These are phyloP conservation scores for Dynastes hyllus DNA, from an alignment of 2,888 invertebrate genomes.

Conservation along the genomic window DNA sequence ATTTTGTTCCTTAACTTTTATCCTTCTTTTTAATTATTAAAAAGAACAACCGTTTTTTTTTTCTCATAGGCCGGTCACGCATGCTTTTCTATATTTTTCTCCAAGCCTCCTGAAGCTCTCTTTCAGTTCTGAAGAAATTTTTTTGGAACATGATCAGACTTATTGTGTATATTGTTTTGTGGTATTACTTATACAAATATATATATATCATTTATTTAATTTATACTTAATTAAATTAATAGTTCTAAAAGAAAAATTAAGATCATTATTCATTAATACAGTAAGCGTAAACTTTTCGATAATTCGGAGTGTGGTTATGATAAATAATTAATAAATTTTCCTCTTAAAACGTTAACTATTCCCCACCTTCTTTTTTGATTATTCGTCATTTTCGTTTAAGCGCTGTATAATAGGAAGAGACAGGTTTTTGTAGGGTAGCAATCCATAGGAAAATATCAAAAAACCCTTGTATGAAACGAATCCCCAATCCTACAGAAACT, in stretches of 20 bases:
- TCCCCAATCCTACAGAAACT: not conserved
- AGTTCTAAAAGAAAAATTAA: constrained; percentile 4
- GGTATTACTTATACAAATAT: constrained; percentile 25
- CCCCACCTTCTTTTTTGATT: constrained; percentile 2
- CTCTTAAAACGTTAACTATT: not conserved
- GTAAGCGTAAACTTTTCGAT: constrained; percentile 30
- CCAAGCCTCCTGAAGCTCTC: constrained; percentile 36
- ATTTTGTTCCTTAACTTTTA: constrained; percentile 16
- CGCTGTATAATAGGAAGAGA: not conserved
- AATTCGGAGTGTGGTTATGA: constrained; percentile 33
- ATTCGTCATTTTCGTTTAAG: constrained; percentile 4
- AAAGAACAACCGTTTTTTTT: constrained; percentile 32
- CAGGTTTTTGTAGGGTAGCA: constrained; percentile 5
- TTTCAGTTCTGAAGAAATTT: constrained; percentile 57
- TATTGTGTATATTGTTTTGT: constrained; percentile 49
- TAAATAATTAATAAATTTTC: not conserved
- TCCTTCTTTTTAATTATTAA: constrained; percentile 24
- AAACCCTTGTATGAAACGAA: constrained; percentile 64
- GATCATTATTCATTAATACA: constrained; percentile 11
- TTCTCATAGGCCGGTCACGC: constrained; percentile 56
- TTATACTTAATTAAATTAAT: not conserved
- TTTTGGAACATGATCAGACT: constrained; percentile 59
- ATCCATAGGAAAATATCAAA: constrained; percentile 57
- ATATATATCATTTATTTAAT: constrained; percentile 16
- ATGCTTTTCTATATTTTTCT: constrained; percentile 10